phyloP scores from a whole-genome alignment of 2,113 vertebrate species.

The Centropus unirufus region DNA sequence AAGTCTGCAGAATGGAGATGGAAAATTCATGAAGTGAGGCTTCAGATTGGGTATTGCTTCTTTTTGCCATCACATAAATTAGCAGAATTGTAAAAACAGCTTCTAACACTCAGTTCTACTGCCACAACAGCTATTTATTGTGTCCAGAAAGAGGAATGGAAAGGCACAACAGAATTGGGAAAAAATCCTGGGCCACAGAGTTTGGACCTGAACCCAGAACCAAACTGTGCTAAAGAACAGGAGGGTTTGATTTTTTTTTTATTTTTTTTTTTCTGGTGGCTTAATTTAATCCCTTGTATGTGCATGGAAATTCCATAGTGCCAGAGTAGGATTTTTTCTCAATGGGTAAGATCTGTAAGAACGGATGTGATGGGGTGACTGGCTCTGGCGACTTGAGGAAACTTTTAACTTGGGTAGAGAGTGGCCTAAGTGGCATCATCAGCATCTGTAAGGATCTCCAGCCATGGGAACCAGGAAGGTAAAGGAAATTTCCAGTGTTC shows the following conservation, averaged over 20 bases:
- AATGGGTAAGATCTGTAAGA: background rate
- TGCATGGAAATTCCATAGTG: background rate
- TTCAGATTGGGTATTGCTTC: background rate
- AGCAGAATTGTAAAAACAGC: conserved; percentile 49
- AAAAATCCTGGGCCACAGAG: accelerated
- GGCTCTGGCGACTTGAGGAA: background rate
- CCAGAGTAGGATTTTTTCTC: background rate
- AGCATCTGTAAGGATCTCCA: background rate
- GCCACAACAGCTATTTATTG: background rate
- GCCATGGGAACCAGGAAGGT: background rate
- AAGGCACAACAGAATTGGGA: conserved; percentile 37
- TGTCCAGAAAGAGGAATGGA: conserved; percentile 62
- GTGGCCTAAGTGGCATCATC: background rate
- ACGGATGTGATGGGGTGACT: background rate
- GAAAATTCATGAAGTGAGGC: background rate
- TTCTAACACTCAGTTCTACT: conserved; percentile 17
- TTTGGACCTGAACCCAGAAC: background rate
- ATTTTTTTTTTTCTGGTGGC: background rate
- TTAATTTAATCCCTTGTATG: background rate
- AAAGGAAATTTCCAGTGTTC: background rate
- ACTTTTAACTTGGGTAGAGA: background rate
- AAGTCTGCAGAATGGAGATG: conserved; percentile 13
- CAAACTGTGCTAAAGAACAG: conserved; percentile 15
- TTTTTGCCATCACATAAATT: conserved; percentile 22
- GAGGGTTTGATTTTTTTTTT: background rate